Base-by-base conservation (phyloP, 2,797 vertebrate species). In the Columba guinea region DNA sequence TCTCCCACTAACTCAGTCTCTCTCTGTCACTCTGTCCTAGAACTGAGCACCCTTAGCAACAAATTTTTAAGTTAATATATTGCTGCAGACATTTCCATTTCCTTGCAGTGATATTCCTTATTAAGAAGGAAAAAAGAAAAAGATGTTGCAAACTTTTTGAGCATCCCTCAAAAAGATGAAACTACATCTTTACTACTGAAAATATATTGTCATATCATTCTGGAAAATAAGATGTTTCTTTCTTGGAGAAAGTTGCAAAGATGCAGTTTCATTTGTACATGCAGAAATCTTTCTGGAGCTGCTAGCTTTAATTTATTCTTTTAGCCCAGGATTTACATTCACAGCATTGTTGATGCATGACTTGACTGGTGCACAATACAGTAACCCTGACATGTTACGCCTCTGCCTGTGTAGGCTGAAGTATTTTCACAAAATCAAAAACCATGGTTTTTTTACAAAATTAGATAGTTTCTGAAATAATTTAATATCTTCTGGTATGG, bases 311-410 rank as follows among this genome's bases (percentile, higher is more conserved):
- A 46, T 51, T 58, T 64, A 26, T 34, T 69, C 30, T 70, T 64
- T 58, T 70, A 69, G 22, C 32, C 28, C 37, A 35, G 41, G 22
- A 65, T 10, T 17, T 41, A 6, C 34, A 62, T 60, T 77, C 35
- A 34, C n/a, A 20, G 17, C 30, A 64, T 5, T 28, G 46, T n/a
- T 81, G 26, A 55, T 49, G 21, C 6, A 44, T 16, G 39, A n/a
- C 0, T 0, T 35, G 10, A 7, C 30, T 58, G 73, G 8, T n/a
- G 24, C 32, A 62, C n/a, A 7, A 21, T 11, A 41, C 41, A 13
- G 32, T 28, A 74, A 41, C 37, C n/a, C 37, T 58, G 23, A 23
- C 37, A 41, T 14, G 10, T 30, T 63, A 16, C 1, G 0, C 18
- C 13, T 74, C 49, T 82, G 26, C 26, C 44, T 67, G 30, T 22